A percentile compares a stretch with the other conserved stretches of the same genome.
Evolutionary conservation across 2,113 vertebrate genomes (phyloP).

Genomic region (Xenopus borealis): DNA sequence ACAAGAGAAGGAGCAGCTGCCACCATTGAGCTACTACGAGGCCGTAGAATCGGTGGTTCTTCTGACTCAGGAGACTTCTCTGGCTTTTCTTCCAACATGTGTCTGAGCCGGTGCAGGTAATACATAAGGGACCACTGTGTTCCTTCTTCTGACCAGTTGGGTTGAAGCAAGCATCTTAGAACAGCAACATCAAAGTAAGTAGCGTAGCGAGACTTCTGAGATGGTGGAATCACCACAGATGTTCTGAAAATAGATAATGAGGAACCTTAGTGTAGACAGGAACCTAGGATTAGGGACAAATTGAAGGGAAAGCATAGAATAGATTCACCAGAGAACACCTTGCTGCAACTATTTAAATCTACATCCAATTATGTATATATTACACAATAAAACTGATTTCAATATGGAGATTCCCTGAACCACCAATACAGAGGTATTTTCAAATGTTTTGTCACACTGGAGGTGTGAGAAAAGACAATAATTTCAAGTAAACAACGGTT

Average conservation of each 20-base stretch:
- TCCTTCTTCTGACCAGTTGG: constrained; percentile 94
- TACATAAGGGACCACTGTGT: constrained; percentile 96
- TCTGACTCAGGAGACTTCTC: constrained; percentile 80
- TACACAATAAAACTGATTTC: no score
- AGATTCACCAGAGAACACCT: no score
- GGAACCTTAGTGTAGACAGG: neutral
- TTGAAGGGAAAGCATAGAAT: no score
- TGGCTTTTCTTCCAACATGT: constrained; percentile 93
- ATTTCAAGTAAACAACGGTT: no score
- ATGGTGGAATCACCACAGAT: constrained; percentile 70
- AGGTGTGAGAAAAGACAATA: no score
- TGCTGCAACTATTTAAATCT: no score
- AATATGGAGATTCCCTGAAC: no score
- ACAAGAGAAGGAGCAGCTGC: constrained; percentile 90
- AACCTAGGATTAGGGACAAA: no score
- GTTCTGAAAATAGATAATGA: constrained; percentile 52
- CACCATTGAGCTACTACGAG: constrained; percentile 97
- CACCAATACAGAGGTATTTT: no score
- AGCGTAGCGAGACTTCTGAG: constrained; percentile 88
- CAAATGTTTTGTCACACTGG: no score
- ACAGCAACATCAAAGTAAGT: constrained; percentile 96
- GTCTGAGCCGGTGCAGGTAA: constrained; percentile 87
- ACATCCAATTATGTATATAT: no score
- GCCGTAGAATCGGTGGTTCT: constrained; percentile 76
- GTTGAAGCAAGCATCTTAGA: constrained; percentile 92